phyloP scores from a whole-genome alignment of 2,113 vertebrate genomes.

The Caretta caretta region DNA sequence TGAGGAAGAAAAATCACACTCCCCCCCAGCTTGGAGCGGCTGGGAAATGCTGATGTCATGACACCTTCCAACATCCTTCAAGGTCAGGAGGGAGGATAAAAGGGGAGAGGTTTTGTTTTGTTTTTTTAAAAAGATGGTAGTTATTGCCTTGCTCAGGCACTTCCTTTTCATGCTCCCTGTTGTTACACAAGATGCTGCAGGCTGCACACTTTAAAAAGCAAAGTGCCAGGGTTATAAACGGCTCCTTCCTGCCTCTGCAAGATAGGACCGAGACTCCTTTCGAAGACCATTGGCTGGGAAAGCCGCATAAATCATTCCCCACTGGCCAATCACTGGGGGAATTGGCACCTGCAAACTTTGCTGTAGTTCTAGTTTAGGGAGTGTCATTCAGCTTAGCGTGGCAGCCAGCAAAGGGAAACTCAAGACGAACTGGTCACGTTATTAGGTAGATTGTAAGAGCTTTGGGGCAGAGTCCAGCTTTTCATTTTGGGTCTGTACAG shows the following conservation, averaged over 20 bases:
- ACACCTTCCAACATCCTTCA: conserved; percentile 83
- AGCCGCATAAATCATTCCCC: background rate
- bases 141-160: conserved; percentile 64
- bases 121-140: background rate
- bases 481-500: background rate
- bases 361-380: background rate
- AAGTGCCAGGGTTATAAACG: background rate
- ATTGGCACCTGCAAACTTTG: background rate
- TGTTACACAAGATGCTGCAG: conserved; percentile 52
- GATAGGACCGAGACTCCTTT: background rate
- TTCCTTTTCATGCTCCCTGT: conserved; percentile 68
- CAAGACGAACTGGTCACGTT: background rate
- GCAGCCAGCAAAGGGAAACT: background rate
- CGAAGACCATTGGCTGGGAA: background rate
- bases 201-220: background rate
- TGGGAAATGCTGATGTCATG: conserved; percentile 87
- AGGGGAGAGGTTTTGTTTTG: background rate
- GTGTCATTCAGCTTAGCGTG: background rate
- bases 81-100: conserved; percentile 71
- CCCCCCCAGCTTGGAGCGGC: conserved; percentile 61
- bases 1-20: conserved; percentile 77
- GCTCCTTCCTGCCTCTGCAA: background rate
- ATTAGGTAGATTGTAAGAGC: background rate
- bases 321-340: background rate
- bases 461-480: background rate